These are phyloP conservation scores for Ptychadena robeensis DNA, from an alignment of 2,797 vertebrate species.

Conservation along the genomic window DNA sequence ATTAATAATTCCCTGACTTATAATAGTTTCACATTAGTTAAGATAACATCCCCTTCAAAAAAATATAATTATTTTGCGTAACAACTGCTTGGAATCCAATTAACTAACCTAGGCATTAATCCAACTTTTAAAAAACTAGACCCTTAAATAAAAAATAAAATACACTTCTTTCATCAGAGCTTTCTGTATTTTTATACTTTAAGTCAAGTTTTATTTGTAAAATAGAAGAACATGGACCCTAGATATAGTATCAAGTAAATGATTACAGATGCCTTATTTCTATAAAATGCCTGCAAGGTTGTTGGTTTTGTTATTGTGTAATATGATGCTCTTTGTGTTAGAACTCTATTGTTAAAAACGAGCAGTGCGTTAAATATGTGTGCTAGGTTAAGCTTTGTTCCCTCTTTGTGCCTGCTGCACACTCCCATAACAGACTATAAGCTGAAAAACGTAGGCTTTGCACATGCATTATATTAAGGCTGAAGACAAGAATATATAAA, in stretches of 20 bases:
- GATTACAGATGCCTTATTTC: slow-evolving; percentile 1
- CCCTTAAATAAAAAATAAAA: too few relatives aligned
- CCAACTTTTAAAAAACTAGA: too few relatives aligned
- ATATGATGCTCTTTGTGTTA: slow-evolving; percentile 4
- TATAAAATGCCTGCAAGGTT: background rate
- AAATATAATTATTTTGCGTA: too few relatives aligned
- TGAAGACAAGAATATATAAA: background rate
- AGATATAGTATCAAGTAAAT: slow-evolving; percentile 23
- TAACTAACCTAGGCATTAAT: too few relatives aligned
- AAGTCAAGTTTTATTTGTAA: slow-evolving; percentile 39
- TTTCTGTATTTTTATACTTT: too few relatives aligned
- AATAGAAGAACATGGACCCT: slow-evolving; percentile 7
- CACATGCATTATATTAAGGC: background rate
- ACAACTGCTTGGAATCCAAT: too few relatives aligned
- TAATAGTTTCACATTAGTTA: too few relatives aligned
- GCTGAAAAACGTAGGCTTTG: background rate
- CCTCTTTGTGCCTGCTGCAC: background rate
- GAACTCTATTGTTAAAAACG: background rate
- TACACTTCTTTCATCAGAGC: too few relatives aligned
- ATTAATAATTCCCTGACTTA: too few relatives aligned
- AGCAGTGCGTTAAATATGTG: background rate
- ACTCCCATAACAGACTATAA: background rate
- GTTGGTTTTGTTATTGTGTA: background rate
- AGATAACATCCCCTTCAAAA: too few relatives aligned
- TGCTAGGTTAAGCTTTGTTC: background rate